phyloP scores from a whole-genome alignment of 2,888 invertebrate species.

The Macrosiphum euphorbiae region DNA sequence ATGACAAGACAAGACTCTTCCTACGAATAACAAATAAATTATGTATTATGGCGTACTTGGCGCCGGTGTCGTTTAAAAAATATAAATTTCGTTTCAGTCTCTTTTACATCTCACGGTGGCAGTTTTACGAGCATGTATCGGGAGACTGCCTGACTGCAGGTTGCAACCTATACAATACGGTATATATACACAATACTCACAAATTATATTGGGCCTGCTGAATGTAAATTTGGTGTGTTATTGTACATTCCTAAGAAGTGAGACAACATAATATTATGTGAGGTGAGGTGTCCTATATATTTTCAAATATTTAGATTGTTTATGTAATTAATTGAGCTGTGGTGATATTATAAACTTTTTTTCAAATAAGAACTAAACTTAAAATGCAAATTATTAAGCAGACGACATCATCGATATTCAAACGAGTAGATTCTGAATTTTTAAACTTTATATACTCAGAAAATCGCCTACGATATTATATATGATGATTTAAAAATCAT shows the following conservation, averaged over 20 bases:
- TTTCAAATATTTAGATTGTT: background rate
- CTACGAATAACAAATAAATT: background rate
- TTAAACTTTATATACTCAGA: background rate
- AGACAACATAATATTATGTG: background rate
- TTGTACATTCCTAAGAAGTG: background rate
- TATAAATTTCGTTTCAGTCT: background rate
- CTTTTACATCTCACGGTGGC: background rate
- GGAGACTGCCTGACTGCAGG: background rate
- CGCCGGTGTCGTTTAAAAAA: background rate
- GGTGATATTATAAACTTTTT: no score
- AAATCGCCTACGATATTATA: background rate
- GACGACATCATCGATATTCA: background rate
- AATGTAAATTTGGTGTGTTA: background rate
- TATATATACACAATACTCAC: background rate
- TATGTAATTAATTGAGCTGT: background rate
- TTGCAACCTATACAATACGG: background rate
- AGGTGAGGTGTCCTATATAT: background rate
- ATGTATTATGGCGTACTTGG: background rate
- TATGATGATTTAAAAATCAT: background rate
- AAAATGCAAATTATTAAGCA: background rate
- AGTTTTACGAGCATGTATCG: background rate
- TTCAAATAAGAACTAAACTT: no score
- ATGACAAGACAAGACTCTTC: background rate
- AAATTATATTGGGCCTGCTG: no score
- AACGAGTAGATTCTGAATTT: background rate